phyloP scores from a whole-genome alignment of 2,888 invertebrate genomes.

The Andricus curvator region DNA sequence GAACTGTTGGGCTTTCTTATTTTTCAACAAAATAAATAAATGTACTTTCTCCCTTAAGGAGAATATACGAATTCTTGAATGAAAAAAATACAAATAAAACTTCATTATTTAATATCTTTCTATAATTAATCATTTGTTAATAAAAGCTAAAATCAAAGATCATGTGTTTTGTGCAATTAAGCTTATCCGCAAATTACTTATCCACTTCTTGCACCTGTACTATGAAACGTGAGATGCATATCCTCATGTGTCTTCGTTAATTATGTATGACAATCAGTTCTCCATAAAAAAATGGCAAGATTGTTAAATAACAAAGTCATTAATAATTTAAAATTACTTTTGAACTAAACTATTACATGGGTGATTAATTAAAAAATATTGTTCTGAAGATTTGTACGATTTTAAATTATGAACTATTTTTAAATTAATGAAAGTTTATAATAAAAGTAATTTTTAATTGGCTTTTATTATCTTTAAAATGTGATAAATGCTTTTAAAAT shows the following conservation, averaged over 20 bases:
- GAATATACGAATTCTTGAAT: not conserved
- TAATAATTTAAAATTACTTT: not conserved
- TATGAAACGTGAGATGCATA: not conserved
- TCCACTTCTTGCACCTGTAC: not conserved
- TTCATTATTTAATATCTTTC: not conserved
- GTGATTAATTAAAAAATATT: not conserved
- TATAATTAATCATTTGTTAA: not conserved
- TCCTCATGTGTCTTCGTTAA: not conserved
- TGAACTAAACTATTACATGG: not conserved
- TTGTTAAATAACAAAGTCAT: not conserved
- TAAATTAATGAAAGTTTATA: not conserved
- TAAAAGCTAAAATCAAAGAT: not conserved
- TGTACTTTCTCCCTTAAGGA: too few species aligned
- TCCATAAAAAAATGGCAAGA: not conserved
- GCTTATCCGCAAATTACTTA: not conserved
- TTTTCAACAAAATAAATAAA: too few species aligned
- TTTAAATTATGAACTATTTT: too few species aligned
- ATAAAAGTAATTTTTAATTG: too few species aligned
- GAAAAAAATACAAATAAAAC: not conserved
- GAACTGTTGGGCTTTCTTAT: too few species aligned
- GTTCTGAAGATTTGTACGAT: too few species aligned
- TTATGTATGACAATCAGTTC: not conserved
- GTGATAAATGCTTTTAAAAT: not conserved
- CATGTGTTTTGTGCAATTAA: not conserved
- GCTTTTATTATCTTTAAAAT: not conserved